phyloP scores from a whole-genome alignment of 2,113 vertebrate species.

The Todiramphus saurophagus region DNA sequence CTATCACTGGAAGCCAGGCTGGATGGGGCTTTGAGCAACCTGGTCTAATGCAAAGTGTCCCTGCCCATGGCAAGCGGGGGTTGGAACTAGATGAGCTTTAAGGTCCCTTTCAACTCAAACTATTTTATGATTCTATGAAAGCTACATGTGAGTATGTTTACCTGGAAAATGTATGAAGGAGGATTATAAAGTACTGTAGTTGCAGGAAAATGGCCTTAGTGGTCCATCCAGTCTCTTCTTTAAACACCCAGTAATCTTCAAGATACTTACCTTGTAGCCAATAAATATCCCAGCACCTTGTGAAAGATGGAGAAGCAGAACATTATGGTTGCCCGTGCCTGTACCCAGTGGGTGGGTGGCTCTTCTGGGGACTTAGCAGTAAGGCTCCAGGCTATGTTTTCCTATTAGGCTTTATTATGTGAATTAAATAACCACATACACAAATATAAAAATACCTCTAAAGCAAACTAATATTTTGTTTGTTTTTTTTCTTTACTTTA shows the following conservation, averaged over 20 bases:
- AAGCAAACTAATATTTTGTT: background rate
- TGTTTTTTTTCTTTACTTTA: background rate
- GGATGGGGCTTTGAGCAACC: too few species aligned
- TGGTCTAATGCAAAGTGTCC: too few species aligned
- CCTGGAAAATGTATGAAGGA: background rate
- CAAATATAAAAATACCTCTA: background rate
- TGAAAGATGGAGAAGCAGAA: background rate
- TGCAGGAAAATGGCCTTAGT: background rate
- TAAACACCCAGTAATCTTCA: background rate
- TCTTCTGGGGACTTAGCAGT: background rate
- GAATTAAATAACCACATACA: background rate
- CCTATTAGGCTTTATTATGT: background rate
- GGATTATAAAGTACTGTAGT: background rate
- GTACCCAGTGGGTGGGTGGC: background rate
- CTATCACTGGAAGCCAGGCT: too few species aligned
- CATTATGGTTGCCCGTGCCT: accelerated
- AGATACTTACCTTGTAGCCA: background rate
- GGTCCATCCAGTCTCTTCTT: background rate
- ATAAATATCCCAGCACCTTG: background rate
- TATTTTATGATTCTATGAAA: background rate
- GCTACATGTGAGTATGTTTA: background rate
- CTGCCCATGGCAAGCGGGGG: too few species aligned
- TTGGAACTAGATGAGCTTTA: too few species aligned
- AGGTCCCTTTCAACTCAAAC: too few species aligned
- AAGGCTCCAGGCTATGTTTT: background rate